phyloP scores from a whole-genome alignment of 2,113 vertebrate species.

The Mobula hypostoma region DNA sequence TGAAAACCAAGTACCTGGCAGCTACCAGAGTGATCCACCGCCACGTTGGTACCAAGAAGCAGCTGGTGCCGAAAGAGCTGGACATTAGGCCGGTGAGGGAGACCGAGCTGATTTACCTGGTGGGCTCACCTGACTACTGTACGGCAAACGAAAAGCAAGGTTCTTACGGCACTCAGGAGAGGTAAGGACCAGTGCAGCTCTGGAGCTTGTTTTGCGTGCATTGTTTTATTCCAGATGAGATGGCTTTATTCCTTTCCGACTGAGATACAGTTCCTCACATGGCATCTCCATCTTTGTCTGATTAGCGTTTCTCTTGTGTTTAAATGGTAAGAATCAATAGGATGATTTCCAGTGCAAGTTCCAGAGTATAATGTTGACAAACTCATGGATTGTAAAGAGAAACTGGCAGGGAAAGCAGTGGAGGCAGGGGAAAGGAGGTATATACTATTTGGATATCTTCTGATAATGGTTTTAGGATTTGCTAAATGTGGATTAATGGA shows the following conservation, averaged over 20 bases:
- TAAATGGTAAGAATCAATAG: not conserved
- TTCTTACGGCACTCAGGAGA: conserved; percentile 62
- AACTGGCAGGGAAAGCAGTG: not conserved
- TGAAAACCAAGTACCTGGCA: conserved; percentile 61
- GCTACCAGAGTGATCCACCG: conserved; percentile 60
- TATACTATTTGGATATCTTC: not conserved
- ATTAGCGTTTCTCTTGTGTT: not conserved
- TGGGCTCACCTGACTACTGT: conserved; percentile 63
- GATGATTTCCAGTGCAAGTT: not conserved
- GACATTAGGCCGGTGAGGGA: conserved; percentile 54
- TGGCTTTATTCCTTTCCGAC: not conserved
- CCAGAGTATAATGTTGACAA: not conserved
- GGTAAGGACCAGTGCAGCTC: conserved; percentile 46
- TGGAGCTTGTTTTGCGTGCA: not conserved
- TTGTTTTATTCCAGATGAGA: not conserved
- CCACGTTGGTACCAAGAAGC: conserved; percentile 52
- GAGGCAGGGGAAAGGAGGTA: not conserved
- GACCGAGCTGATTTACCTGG: conserved; percentile 60
- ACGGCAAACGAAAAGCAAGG: conserved; percentile 50
- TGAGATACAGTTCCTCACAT: not conserved
- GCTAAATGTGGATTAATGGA: not conserved
- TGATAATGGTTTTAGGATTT: not conserved
- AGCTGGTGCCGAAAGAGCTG: conserved; percentile 57
- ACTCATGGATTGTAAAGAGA: not conserved
- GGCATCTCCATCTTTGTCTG: too few species aligned